Evolutionary conservation across 1,140 invertebrate species (phyloP).

Genomic region (Alviniconcha marisindica): DNA sequence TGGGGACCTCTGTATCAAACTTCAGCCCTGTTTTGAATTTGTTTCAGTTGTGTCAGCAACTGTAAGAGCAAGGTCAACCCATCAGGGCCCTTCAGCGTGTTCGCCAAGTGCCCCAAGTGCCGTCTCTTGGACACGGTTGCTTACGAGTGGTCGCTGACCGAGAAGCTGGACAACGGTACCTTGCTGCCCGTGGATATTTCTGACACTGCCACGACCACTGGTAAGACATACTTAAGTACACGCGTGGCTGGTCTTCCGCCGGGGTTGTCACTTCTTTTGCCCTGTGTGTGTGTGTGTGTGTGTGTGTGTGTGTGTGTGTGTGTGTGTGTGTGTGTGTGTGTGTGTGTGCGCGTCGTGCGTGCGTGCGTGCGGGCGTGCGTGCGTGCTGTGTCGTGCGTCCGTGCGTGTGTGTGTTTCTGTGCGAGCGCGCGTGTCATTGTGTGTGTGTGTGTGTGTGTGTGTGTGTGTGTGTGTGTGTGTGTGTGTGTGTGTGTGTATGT

Average conservation of each 20-base stretch:
- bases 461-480: too few species aligned
- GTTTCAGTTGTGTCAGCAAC: slow-evolving; percentile 54
- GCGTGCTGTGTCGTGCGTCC: too few species aligned
- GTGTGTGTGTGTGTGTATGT: too few species aligned
- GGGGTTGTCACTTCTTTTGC: background rate
- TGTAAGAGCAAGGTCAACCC: slow-evolving; percentile 63
- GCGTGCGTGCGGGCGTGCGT: too few species aligned
- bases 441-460: too few species aligned
- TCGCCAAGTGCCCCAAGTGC: slow-evolving; percentile 47
- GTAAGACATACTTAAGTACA: background rate
- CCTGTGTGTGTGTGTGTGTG: too few species aligned
- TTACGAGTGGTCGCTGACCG: slow-evolving; percentile 49
- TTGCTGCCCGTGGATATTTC: slow-evolving; percentile 1
- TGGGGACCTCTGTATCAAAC: too few species aligned
- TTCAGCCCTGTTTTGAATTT: background rate
- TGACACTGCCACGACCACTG: slow-evolving; percentile 13
- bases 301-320: too few species aligned
- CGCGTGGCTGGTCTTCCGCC: background rate
- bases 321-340: too few species aligned
- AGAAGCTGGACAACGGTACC: slow-evolving; percentile 22
- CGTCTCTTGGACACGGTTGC: slow-evolving; percentile 42
- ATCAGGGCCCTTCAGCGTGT: slow-evolving; percentile 51
- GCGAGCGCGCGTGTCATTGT: too few species aligned
- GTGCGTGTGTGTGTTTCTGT: too few species aligned
- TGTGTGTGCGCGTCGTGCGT: too few species aligned